phyloP scores from a whole-genome alignment of 2,797 vertebrate species.

The Triplophysa yarkandensis region DNA sequence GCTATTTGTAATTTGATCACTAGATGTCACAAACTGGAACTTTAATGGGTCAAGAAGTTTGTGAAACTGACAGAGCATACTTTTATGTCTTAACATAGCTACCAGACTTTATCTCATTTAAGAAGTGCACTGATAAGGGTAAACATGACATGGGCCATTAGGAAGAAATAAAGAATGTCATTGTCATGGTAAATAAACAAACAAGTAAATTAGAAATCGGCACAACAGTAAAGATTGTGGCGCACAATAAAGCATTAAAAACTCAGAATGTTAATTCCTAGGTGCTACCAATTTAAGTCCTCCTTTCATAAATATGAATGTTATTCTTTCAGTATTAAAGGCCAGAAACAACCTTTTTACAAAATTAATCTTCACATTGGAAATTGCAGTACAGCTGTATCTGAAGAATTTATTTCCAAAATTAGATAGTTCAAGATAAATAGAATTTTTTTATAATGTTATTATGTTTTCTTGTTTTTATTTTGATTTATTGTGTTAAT shows the following conservation, averaged over 20 bases:
- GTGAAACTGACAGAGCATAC: background rate
- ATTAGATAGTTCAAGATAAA: too few relatives aligned
- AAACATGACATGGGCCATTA: conserved; percentile 12
- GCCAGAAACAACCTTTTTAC: too few relatives aligned
- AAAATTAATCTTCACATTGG: background rate
- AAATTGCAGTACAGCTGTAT: too few relatives aligned
- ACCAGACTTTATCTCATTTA: conserved; percentile 6
- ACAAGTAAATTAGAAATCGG: background rate
- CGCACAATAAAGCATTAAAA: background rate
- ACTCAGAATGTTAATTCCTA: background rate
- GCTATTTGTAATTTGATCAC: too few relatives aligned
- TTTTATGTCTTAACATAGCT: background rate
- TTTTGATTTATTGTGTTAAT: too few relatives aligned
- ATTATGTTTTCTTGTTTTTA: too few relatives aligned
- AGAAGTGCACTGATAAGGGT: background rate
- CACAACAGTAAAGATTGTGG: conserved; percentile 9
- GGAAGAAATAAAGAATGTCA: background rate
- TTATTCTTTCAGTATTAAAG: background rate
- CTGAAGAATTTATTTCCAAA: too few relatives aligned
- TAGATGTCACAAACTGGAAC: too few relatives aligned
- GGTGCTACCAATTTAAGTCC: background rate
- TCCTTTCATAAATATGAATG: background rate
- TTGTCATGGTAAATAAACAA: background rate
- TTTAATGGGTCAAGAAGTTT: background rate
- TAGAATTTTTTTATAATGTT: too few relatives aligned